phyloP scores from a whole-genome alignment of 2,113 vertebrate species.

The Pelodiscus sinensis region DNA sequence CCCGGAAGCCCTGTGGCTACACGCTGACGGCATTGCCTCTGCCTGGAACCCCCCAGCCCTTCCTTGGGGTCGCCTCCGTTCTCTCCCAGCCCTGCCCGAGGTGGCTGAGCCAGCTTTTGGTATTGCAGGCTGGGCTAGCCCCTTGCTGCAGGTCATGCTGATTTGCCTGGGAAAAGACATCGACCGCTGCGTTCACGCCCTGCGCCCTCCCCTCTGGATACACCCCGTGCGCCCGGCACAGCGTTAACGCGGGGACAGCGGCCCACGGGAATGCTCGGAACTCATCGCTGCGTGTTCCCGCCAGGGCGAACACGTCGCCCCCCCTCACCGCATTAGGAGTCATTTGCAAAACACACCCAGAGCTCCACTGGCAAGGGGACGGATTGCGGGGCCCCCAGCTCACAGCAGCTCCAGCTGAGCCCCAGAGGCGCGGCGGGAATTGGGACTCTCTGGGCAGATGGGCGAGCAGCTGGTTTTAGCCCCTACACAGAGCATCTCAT shows the following conservation, averaged over 20 bases:
- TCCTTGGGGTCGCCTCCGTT: neutral
- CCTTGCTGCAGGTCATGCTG: rapidly evolving
- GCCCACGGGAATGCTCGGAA: neutral
- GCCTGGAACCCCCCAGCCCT: neutral
- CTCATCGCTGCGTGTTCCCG: neutral
- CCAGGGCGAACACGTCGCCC: neutral
- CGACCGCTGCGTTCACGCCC: neutral
- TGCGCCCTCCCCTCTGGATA: too few relatives aligned
- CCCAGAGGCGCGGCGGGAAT: neutral
- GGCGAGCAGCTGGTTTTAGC: neutral
- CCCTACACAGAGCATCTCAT: neutral
- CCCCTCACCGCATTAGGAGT: neutral
- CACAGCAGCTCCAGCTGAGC: neutral
- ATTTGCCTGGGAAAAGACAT: neutral
- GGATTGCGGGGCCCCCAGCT: neutral
- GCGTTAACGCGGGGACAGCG: neutral
- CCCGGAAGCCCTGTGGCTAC: neutral
- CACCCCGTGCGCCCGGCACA: neutral
- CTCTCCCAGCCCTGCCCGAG: neutral
- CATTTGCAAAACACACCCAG: neutral
- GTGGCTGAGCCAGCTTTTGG: neutral
- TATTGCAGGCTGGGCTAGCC: rapidly evolving
- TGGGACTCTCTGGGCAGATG: neutral
- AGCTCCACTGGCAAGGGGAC: neutral
- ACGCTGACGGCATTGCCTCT: neutral